Evolutionary conservation across 1,140 invertebrate species (phyloP).

Genomic region (Lepidurus packardi): DNA sequence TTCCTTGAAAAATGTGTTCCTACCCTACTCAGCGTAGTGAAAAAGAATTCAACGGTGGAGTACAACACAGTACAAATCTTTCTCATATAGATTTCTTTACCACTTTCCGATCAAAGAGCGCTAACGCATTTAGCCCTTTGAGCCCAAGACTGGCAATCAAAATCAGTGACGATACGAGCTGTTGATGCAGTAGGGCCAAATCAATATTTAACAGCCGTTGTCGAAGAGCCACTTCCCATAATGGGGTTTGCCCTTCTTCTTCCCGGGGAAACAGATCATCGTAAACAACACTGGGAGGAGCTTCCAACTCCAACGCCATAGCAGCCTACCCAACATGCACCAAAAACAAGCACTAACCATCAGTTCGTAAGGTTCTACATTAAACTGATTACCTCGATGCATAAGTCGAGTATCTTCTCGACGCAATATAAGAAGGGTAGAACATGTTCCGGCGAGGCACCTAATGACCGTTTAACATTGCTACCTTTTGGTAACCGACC

Average conservation of each 20-base stretch:
- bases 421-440: constrained; percentile 62
- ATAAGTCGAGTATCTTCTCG: constrained; percentile 65
- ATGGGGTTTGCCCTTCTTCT: constrained; percentile 29
- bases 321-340: constrained; percentile 28
- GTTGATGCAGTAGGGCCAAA: constrained; percentile 38
- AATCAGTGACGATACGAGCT: constrained; percentile 44
- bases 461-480: constrained; percentile 54
- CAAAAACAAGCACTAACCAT: constrained; percentile 31
- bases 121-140: constrained; percentile 30
- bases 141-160: constrained; percentile 29
- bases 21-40: constrained; percentile 43
- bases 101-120: constrained; percentile 32
- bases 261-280: constrained; percentile 32
- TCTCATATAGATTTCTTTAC: constrained; percentile 12
- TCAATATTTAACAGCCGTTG: constrained; percentile 34
- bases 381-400: constrained; percentile 55
- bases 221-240: constrained; percentile 31
- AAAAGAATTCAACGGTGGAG: constrained; percentile 32
- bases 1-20: constrained; percentile 48
- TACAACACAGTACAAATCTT: constrained; percentile 44
- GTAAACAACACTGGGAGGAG: constrained; percentile 29
- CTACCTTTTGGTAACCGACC: constrained; percentile 80
- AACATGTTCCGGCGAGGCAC: constrained; percentile 62
- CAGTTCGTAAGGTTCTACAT: constrained; percentile 35
- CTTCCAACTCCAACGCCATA: constrained; percentile 19